Conservation (phyloP, 2,888 invertebrate species). For the Hydraecia micacea region DNA sequence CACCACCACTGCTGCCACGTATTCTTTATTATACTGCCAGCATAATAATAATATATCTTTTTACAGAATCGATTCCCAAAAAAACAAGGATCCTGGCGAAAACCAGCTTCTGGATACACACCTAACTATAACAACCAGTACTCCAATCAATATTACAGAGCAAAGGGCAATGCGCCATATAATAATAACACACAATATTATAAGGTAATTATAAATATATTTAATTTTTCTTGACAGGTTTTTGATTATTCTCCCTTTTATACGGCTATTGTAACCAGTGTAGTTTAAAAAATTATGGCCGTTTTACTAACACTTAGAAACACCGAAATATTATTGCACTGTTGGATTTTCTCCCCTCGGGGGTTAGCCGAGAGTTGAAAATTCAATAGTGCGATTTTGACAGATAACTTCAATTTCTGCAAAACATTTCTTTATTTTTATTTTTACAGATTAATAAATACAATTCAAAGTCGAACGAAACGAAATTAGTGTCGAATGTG, state of each 20-base stretch:
- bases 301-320: neutral
- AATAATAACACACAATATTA: slow-evolving; percentile 80
- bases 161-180: slow-evolving; percentile 75
- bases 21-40: neutral
- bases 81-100: slow-evolving; percentile 86
- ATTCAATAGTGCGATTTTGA: neutral
- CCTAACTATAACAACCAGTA: slow-evolving; percentile 82
- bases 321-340: neutral
- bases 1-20: neutral
- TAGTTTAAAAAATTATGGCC: neutral
- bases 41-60: slow-evolving; percentile 21
- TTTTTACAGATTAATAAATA: slow-evolving; percentile 58
- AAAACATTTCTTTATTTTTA: slow-evolving; percentile 43
- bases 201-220: slow-evolving; percentile 61
- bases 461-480: slow-evolving; percentile 71
- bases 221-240: neutral
- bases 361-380: neutral
- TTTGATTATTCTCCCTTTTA: neutral
- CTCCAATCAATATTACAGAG: slow-evolving; percentile 84
- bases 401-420: neutral
- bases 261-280: too few species aligned
- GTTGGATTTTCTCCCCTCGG: too few species aligned
- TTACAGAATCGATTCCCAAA: slow-evolving; percentile 86
- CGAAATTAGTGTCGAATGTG: slow-evolving; percentile 68
- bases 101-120: slow-evolving; percentile 79